These are phyloP conservation scores for Heterodera carotae DNA, from an alignment of 1,140 invertebrate species.

Conservation along the genomic window DNA sequence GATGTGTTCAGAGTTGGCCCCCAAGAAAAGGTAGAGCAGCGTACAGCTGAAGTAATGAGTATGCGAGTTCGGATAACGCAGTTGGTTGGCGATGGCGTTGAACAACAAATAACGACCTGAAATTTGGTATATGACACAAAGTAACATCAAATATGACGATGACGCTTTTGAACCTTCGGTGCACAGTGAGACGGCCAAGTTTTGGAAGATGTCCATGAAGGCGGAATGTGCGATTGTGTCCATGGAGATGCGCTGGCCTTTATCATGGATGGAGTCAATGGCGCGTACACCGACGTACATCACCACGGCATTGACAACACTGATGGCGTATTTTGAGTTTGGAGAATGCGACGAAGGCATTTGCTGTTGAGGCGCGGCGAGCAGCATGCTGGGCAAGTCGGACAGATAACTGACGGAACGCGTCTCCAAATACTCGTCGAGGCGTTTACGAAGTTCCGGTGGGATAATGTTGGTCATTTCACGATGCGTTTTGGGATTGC, in stretches of 20 bases:
- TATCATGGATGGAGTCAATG: conserved; percentile 73
- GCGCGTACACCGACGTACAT: conserved; percentile 96
- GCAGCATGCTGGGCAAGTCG: conserved; percentile 82
- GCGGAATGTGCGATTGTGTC: conserved; percentile 88
- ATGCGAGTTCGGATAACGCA: conserved; percentile 97
- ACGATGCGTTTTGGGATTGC: conserved; percentile 81
- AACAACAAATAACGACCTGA: conserved; percentile 85
- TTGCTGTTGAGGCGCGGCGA: conserved; percentile 13
- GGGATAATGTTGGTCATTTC: conserved; percentile 71
- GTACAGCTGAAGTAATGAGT: conserved; percentile 99
- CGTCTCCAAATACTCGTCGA: conserved; percentile 93
- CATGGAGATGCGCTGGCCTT: conserved; percentile 81
- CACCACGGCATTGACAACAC: conserved; percentile 92
- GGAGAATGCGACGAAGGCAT: conserved; percentile 70
- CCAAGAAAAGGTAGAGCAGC: conserved; percentile 92
- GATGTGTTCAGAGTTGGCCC: conserved; percentile 93
- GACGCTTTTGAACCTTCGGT: conserved; percentile 81
- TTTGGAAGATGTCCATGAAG: conserved; percentile 99
- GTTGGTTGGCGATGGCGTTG: conserved; percentile 96
- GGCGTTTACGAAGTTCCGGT: conserved; percentile 71
- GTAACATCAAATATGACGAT: conserved; percentile 16
- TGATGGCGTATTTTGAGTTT: conserved; percentile 89
- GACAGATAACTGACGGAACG: conserved; percentile 91
- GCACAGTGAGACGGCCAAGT: conserved; percentile 92
- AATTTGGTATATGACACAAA: too few species aligned